Base-by-base conservation (phyloP, 2,797 vertebrate genomes). In the Argya squamiceps region DNA sequence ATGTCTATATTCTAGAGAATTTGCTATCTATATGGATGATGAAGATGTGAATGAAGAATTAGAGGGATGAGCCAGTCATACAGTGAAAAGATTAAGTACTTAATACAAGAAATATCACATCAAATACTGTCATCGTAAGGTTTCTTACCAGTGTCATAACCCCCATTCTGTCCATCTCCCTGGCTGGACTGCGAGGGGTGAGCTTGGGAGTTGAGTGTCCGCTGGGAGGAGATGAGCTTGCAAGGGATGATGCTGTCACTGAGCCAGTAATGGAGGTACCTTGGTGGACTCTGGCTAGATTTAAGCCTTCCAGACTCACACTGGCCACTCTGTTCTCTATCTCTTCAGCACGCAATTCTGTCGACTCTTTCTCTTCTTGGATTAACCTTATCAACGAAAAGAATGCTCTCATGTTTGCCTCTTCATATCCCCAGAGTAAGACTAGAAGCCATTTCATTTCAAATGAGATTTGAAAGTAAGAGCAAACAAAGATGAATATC, bases 341-440 rank as follows among this genome's bases (percentile, higher is more conserved):
- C 98, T 99, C 99, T 97, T 99, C 99, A 1, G 99, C 99, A 80
- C 99, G 98, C 70, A 99, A 91, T 97, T 99, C 99, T 18, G 99
- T 99, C 0, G 99, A 99, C 97, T 99, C 99, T 96, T 99, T 99
- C 98, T 99, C 99, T 97, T 99, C 99, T 94, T 99, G 99, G 88
- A 99, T 99, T 96, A 99, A 98, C 95, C 99, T 99, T 77, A 92
- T 70, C 27, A 71, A 82, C 68, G 39, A 78, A 73, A 84, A 73
- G 80, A 74, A 96, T 0, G 2, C 8, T 0, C 15, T 82, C 90
- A 36, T 49, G 76, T 92, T 90, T 59, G 19, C 49, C 32, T 84
- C 41, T 29, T 67, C 22, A n/a, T 15, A 30, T 4, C 3, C 8
- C 10, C 46, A 76, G 73, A 81, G 10, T 8, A 64, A 93, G 81